phyloP scores from a whole-genome alignment of 2,113 vertebrate species.

The Hydrolagus affinis region DNA sequence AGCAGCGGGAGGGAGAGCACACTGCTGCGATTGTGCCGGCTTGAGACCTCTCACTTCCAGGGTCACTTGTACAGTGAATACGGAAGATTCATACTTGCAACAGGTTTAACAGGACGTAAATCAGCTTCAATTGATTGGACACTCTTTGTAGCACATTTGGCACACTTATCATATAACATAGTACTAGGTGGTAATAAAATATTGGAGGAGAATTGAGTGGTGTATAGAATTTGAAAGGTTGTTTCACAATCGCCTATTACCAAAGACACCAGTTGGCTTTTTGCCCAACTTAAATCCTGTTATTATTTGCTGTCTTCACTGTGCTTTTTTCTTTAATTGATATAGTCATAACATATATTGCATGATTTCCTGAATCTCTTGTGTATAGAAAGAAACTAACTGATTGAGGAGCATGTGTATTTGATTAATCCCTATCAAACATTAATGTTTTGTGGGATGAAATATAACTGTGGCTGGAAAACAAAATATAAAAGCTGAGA shows the following conservation, averaged over 20 bases:
- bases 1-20: neutral
- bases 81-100: neutral
- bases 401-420: neutral
- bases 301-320: neutral
- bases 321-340: neutral
- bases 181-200: neutral
- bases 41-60: neutral
- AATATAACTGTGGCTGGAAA: neutral
- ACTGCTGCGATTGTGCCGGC: neutral
- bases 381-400: neutral
- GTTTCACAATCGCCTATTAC: neutral
- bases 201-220: neutral
- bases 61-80: neutral
- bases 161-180: constrained; percentile 25
- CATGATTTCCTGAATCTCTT: neutral
- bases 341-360: neutral
- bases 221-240: neutral
- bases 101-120: constrained; percentile 5
- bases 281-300: constrained; percentile 1
- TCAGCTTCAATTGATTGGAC: constrained; percentile 22
- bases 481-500: neutral
- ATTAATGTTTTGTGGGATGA: neutral
- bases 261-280: neutral
- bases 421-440: too few relatives aligned
- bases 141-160: constrained; percentile 14